Conservation (phyloP, 2,113 vertebrate species). For the Strix aluco region DNA sequence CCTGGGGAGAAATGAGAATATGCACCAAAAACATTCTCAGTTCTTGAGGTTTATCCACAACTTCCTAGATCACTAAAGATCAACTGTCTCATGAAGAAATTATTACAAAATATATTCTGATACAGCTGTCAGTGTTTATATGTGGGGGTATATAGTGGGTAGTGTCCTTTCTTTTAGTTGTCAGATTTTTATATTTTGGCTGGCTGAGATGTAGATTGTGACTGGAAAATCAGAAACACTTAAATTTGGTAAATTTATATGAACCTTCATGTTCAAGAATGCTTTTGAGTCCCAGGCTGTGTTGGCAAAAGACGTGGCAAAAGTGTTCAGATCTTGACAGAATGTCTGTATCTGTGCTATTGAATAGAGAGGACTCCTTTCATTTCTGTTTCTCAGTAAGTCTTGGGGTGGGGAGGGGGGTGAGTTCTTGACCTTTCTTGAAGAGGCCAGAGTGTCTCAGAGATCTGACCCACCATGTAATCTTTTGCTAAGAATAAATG, state of each 20-base stretch:
- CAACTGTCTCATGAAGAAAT: not conserved
- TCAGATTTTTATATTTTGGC: not conserved
- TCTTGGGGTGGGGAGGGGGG: not conserved
- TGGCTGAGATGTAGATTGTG: not conserved
- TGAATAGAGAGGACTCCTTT: not conserved
- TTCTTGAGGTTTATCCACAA: constrained; percentile 15
- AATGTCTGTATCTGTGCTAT: not conserved
- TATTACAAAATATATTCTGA: not conserved
- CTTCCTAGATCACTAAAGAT: constrained; percentile 31
- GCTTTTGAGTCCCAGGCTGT: not conserved
- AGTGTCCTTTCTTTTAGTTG: not conserved
- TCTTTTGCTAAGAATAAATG: not conserved
- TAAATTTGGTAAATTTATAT: not conserved
- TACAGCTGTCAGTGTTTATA: not conserved
- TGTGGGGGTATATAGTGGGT: not conserved
- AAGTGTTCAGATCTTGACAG: not conserved
- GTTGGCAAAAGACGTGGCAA: not conserved
- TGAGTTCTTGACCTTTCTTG: not conserved
- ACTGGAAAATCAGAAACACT: not conserved
- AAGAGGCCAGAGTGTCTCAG: not conserved
- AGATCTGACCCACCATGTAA: not conserved
- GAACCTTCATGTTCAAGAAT: not conserved
- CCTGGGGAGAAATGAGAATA: constrained; percentile 50
- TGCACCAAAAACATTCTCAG: constrained; percentile 30
- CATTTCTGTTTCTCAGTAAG: not conserved